A percentile compares a stretch with the other conserved stretches of the same genome.
Evolutionary conservation across 2,797 vertebrate species (phyloP).

Genomic region (Phyllotis vaccarum): DNA sequence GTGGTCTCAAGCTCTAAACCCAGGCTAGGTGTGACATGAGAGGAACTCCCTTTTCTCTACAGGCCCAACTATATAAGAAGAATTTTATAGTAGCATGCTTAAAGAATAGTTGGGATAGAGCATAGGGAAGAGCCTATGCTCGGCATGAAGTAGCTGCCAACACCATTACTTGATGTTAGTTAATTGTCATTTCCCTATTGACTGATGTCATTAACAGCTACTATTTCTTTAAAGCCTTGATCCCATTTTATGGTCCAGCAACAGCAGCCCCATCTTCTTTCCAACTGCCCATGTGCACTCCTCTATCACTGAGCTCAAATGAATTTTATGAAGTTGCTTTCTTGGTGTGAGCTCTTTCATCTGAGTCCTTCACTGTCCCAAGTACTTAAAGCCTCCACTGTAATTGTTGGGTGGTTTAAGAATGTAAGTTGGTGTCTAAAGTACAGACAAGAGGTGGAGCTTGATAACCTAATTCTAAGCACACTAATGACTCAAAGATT

Average conservation of each 20-base stretch:
- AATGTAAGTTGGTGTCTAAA: constrained; percentile 63
- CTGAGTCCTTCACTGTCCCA: background rate
- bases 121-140: background rate
- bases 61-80: background rate
- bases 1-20: background rate
- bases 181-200: background rate
- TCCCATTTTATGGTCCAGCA: background rate
- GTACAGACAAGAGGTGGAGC: constrained; percentile 20
- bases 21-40: constrained; percentile 6
- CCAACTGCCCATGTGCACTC: background rate
- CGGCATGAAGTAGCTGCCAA: background rate
- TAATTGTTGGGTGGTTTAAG: constrained; percentile 50
- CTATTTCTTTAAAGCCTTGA: background rate
- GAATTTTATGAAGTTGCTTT: background rate
- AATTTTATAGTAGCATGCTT: background rate
- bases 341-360: background rate
- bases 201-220: background rate
- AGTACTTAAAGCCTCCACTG: background rate
- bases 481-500: constrained; percentile 1
- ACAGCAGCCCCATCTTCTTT: background rate
- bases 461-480: constrained; percentile 39
- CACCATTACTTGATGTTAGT: background rate
- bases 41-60: background rate
- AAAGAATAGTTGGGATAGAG: background rate
- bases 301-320: background rate